Evolutionary conservation across 2,888 invertebrate species (phyloP).

Genomic region (Tetramorium bicarinatum): DNA sequence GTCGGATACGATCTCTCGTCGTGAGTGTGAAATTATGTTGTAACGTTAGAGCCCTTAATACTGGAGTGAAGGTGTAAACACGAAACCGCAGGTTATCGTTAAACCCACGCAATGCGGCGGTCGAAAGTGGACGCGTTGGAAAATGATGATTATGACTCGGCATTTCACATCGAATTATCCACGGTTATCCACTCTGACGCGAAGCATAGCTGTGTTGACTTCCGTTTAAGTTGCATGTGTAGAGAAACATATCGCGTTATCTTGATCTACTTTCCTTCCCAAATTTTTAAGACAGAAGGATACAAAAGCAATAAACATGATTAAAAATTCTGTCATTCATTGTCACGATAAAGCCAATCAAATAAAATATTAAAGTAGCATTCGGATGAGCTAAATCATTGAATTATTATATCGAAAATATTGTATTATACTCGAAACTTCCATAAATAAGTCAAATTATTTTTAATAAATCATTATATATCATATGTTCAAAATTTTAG

Average conservation of each 20-base stretch:
- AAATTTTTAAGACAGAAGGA: not conserved
- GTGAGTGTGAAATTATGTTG: constrained; percentile 42
- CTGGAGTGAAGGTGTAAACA: constrained; percentile 64
- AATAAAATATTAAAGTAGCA: not conserved
- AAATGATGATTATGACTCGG: constrained; percentile 56
- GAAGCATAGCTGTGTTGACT: not conserved
- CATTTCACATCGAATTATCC: constrained; percentile 44
- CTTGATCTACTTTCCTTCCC: not conserved
- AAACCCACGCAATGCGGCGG: constrained; percentile 65
- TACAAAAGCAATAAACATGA: not conserved
- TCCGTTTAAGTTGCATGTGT: not conserved
- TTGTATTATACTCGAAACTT: not conserved
- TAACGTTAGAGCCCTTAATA: constrained; percentile 53
- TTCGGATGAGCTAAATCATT: not conserved
- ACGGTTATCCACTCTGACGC: constrained; percentile 25
- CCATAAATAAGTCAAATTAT: constrained; percentile 28
- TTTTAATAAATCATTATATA: not conserved
- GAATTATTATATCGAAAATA: not conserved
- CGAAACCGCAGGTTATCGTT: constrained; percentile 68
- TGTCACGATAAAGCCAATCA: not conserved
- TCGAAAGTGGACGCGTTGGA: constrained; percentile 61
- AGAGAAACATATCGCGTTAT: not conserved
- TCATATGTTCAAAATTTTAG: constrained; percentile 2
- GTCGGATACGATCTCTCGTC: constrained; percentile 36
- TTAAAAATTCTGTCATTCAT: not conserved